Evolutionary conservation across 2,888 invertebrate genomes (phyloP), one percentile per base, ranked within the genome.

Genomic region (Ectobius pallidus): DNA sequence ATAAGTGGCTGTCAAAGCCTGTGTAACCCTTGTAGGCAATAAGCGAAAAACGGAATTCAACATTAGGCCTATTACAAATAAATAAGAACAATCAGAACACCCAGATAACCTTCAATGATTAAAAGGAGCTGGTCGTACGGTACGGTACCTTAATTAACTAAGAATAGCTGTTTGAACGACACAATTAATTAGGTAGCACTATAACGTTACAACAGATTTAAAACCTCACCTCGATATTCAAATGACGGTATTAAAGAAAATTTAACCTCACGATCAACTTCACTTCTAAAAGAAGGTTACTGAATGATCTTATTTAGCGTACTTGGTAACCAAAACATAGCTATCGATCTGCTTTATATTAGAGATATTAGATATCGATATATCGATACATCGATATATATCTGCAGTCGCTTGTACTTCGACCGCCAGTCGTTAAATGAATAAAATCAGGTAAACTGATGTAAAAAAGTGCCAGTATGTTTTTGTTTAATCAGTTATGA

Each of bases 21-120:
- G 79, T 77, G 81, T 79, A 34, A 82, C 78, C 79, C 80, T 80
- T 65, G 78, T 78, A 6, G 82, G 80, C 76, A 80, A 80, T 61
- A 75, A 75, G 46, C 80, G 80, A 71, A 81, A 68, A 69, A 75
- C 27, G 30, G 71, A 42, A 71, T 62, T 71, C 46, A 75, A 71
- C 75, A 75, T 75, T 27, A 30, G n/a, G n/a, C n/a, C n/a, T n/a
- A n/a, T n/a, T n/a, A n/a, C n/a, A n/a, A n/a, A n/a, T n/a, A n/a
- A n/a, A n/a, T n/a, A n/a, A n/a, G n/a, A n/a, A n/a, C n/a, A 52
- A 4, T 25, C 22, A 52, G 25, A 52, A n/a, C n/a, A 58, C n/a
- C 30, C 3, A n/a, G 58, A n/a, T n/a, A 58, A 30, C 58, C 30
- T 58, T 58, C 58, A 58, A 30, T n/a, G 14, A 30, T 6, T n/a